phyloP scores from a whole-genome alignment of 2,888 invertebrate species.

The Caenorhabditis becei region DNA sequence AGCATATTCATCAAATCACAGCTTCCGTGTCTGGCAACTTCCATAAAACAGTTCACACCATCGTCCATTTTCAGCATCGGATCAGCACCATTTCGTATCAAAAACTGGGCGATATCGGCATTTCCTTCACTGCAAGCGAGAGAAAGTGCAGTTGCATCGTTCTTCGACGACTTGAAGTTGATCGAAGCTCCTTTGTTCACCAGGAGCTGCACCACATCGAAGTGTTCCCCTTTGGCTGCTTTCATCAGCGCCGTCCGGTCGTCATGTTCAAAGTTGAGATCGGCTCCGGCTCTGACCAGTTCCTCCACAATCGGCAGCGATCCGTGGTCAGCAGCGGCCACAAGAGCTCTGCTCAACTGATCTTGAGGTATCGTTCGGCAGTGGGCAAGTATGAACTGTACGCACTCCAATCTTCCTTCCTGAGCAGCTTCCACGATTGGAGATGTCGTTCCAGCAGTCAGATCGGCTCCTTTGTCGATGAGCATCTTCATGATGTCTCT shows the following conservation, averaged over 20 bases:
- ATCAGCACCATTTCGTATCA: constrained; percentile 93
- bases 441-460: constrained; percentile 95
- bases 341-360: constrained; percentile 43
- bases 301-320: constrained; percentile 93
- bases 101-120: constrained; percentile 92
- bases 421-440: constrained; percentile 99
- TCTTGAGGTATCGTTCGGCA: constrained; percentile 37
- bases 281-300: constrained; percentile 88
- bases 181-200: constrained; percentile 90
- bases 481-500: constrained; percentile 94
- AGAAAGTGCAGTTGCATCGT: constrained; percentile 97
- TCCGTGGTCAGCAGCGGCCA: constrained; percentile 38
- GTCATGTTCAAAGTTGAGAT: constrained; percentile 97
- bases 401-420: constrained; percentile 95
- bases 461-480: constrained; percentile 94
- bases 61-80: constrained; percentile 95
- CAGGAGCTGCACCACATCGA: constrained; percentile 96
- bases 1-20: constrained; percentile 94
- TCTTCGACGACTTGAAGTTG: constrained; percentile 83
- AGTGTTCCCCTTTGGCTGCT: constrained; percentile 95
- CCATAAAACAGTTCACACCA: constrained; percentile 98
- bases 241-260: constrained; percentile 98
- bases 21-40: constrained; percentile 98
- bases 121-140: constrained; percentile 96
- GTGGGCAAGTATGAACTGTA: constrained; percentile 83